A percentile compares a stretch with the other conserved stretches of the same genome.
These are phyloP conservation scores for Anguilla rostrata DNA, from an alignment of 2,113 vertebrate species.

Conservation along the genomic window DNA sequence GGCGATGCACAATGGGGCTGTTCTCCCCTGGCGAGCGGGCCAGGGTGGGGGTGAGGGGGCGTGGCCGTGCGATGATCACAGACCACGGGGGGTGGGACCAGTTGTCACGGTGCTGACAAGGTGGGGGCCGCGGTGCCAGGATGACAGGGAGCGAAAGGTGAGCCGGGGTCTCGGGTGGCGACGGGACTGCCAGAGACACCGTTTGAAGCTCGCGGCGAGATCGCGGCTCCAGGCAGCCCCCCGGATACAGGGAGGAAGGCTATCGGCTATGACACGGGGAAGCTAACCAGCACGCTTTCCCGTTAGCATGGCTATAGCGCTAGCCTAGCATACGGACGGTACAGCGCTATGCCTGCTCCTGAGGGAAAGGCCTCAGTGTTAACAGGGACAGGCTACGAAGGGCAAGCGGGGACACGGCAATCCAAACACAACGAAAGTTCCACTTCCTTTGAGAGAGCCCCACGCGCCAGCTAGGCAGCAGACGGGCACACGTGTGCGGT, in stretches of 20 bases:
- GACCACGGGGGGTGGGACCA: background rate
- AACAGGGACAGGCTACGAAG: background rate
- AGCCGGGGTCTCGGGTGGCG: background rate
- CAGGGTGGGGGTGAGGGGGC: slow-evolving; percentile 6
- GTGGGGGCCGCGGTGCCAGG: background rate
- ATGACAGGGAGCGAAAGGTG: background rate
- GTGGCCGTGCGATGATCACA: slow-evolving; percentile 27
- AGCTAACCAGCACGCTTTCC: background rate
- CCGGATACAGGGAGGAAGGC: background rate
- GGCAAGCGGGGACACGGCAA: background rate
- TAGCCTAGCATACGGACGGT: background rate
- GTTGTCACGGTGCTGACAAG: slow-evolving; percentile 17
- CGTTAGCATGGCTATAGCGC: no score
- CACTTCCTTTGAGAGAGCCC: background rate
- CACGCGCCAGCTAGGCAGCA: background rate
- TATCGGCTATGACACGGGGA: background rate
- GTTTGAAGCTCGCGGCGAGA: background rate
- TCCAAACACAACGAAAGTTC: background rate
- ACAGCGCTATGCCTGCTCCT: background rate
- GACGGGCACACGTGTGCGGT: background rate
- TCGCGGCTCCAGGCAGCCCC: background rate
- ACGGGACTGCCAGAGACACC: background rate
- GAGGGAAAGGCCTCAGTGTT: background rate
- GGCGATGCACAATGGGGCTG: slow-evolving; percentile 63
- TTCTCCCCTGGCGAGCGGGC: slow-evolving; percentile 55